phyloP scores from a whole-genome alignment of 2,888 invertebrate species.

The Smittia sp. region DNA sequence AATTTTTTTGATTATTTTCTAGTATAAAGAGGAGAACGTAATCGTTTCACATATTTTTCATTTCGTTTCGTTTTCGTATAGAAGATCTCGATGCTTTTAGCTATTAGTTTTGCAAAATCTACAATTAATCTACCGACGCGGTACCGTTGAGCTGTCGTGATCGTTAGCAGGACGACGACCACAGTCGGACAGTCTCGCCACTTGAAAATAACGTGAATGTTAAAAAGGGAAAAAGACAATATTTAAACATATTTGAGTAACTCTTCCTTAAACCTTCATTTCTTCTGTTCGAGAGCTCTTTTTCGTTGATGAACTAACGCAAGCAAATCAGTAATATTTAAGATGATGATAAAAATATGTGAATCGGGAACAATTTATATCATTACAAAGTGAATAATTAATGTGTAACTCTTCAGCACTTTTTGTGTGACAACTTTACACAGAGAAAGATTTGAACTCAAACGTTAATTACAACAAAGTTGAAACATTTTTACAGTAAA shows the following conservation, averaged over 20 bases:
- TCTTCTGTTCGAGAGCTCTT: neutral
- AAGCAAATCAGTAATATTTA: constrained; percentile 24
- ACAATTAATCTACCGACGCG: neutral
- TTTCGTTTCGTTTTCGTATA: constrained; percentile 9
- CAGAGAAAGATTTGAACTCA: neutral
- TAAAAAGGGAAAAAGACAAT: constrained; percentile 23
- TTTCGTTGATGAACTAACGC: neutral
- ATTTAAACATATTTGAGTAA: constrained; percentile 21
- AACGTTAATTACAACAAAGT: neutral
- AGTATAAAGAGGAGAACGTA: neutral
- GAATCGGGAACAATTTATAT: constrained; percentile 40
- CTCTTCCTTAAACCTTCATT: constrained; percentile 1
- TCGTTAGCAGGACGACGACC: too few species aligned
- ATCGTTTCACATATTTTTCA: neutral
- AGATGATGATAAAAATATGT: constrained; percentile 26
- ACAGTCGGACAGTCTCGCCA: neutral
- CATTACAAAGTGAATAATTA: constrained; percentile 3
- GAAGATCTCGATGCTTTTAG: constrained; percentile 18
- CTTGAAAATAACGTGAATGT: constrained; percentile 18
- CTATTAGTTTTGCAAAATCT: neutral
- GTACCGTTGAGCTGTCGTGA: too few species aligned
- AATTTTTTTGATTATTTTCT: constrained; percentile 1
- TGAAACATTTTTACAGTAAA: constrained; percentile 1
- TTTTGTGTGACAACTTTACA: constrained; percentile 7
- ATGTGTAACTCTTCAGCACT: constrained; percentile 10